Conservation (phyloP, 2,888 invertebrate species). For the Thysanoteuthis rhombus region DNA sequence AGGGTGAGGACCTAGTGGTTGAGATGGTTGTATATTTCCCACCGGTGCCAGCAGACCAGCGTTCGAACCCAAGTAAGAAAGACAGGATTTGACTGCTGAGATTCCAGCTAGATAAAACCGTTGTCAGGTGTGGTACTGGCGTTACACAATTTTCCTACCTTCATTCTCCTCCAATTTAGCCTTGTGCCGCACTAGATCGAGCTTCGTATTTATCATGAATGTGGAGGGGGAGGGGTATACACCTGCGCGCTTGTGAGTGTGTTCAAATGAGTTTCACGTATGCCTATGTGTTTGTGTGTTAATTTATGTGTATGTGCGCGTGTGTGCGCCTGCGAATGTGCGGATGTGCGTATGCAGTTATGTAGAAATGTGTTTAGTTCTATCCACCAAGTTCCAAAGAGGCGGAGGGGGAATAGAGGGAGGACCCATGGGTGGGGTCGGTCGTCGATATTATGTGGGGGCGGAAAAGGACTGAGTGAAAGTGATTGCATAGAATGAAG, state of each 20-base stretch:
- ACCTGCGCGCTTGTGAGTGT: too few relatives aligned
- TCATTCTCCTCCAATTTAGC: background rate
- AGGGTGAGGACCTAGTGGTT: too few relatives aligned
- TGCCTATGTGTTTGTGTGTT: background rate
- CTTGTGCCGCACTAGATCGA: too few relatives aligned
- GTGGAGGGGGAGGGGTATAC: too few relatives aligned
- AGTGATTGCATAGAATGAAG: background rate
- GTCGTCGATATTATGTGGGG: too few relatives aligned
- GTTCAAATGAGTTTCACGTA: too few relatives aligned
- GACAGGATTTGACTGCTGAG: background rate
- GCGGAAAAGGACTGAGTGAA: too few relatives aligned
- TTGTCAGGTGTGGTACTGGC: background rate
- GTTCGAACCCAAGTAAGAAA: background rate
- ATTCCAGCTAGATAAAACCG: background rate
- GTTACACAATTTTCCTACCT: background rate
- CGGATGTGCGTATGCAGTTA: background rate
- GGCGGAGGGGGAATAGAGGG: background rate
- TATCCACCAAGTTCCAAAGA: background rate
- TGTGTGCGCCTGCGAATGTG: accelerated
- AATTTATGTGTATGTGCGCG: background rate
- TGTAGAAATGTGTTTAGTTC: background rate
- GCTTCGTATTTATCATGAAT: too few relatives aligned
- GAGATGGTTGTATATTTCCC: too few relatives aligned
- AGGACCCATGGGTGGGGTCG: background rate
- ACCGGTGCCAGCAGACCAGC: too few relatives aligned